phyloP scores from a whole-genome alignment of 1,140 invertebrate species.

The Drosophila eugracilis region DNA sequence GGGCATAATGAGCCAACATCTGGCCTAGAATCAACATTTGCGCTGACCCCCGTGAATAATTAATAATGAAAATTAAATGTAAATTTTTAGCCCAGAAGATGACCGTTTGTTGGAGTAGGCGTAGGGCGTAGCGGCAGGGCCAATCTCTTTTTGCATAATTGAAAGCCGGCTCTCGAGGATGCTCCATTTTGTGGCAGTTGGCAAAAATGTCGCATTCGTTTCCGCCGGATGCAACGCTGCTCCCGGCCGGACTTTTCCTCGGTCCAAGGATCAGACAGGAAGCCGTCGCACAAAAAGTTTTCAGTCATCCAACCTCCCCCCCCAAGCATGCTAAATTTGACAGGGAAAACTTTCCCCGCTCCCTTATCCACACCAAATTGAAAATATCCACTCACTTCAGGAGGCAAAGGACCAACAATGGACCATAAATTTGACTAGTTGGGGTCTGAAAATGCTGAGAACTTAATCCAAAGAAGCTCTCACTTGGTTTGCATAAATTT shows the following conservation, averaged over 20 bases:
- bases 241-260: conserved; percentile 26
- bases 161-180: conserved; percentile 56
- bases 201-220: conserved; percentile 63
- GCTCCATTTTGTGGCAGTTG: conserved; percentile 54
- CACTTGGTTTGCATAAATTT: conserved; percentile 10
- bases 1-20: conserved; percentile 64
- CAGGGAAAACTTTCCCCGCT: conserved; percentile 25
- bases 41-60: conserved; percentile 64
- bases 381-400: conserved; percentile 26
- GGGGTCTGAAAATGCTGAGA: neutral
- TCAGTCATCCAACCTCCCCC: conserved; percentile 33
- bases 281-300: conserved; percentile 34
- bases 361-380: conserved; percentile 13
- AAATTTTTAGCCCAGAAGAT: conserved; percentile 56
- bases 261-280: conserved; percentile 32
- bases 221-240: conserved; percentile 53
- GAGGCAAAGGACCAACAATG: conserved; percentile 41
- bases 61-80: conserved; percentile 76
- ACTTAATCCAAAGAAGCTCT: conserved; percentile 12
- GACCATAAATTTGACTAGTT: conserved; percentile 34
- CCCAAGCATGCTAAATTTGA: conserved; percentile 49
- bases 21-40: conserved; percentile 62
- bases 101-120: neutral
- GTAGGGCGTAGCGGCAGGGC: too few relatives aligned
- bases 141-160: conserved; percentile 80